Evolutionary conservation across 2,888 invertebrate species (phyloP), one percentile per base, ranked within the genome.

Genomic region (Arge pagana): DNA sequence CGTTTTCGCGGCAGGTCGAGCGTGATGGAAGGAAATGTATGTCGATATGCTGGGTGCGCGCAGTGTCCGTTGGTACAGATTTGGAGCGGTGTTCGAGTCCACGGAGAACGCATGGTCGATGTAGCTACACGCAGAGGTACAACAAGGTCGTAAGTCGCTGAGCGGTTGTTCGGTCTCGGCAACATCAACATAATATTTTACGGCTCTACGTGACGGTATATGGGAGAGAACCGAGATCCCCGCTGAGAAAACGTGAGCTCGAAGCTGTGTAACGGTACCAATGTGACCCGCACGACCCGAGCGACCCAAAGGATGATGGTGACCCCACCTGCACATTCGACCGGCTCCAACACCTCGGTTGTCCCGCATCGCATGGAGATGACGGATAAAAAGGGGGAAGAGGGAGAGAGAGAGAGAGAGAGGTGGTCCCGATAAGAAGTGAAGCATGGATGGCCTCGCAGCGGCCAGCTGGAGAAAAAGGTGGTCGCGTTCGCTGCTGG

Each of bases 201-300:
- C 45, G 45, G 45, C 33, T 23, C 33, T 58, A 58, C 56, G 53
- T 52, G 51, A 50, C 54, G 48, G 56, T 42, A 42, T 35, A 37
- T 43, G 42, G 54, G 49, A 50, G 49, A 40, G 30, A 61, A 48
- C 40, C 56, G 45, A 50, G 52, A 51, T 55, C 52, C 58, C 61
- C 57, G 60, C 58, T 41, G 61, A 63, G 67, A 66, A 67, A 63
- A 66, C 65, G 63, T 68, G 65, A 63, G 63, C 56, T 63, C 52
- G 58, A 58, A 60, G 60, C 61, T 53, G 56, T 49, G 56, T 72
- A 72, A 72, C 72, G 72, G 72, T 72, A 72, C 68, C 59, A 50
- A 53, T 54, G 65, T 66, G 66, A 69, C 16, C 70, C 60, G 58
- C 45, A 64, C 73, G 73, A 73, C 73, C 74, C 71, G 67, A 67